A percentile compares a stretch with the other conserved stretches of the same genome.
These are phyloP conservation scores for Phallusia fumigata DNA, from an alignment of 23 tunicate species.

Conservation along the genomic window DNA sequence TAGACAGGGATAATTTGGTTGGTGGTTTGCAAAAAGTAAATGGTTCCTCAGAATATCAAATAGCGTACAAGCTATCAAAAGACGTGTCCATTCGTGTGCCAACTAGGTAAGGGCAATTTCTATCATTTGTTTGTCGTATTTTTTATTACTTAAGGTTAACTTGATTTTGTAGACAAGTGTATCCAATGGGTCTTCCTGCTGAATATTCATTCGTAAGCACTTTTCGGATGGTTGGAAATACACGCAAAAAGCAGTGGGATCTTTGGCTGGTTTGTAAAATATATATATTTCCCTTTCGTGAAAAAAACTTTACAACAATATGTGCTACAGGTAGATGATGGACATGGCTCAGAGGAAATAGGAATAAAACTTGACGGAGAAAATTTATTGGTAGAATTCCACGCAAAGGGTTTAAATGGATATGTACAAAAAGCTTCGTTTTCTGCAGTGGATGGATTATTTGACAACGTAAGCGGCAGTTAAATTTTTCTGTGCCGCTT, in stretches of 20 bases:
- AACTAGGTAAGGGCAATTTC: slow-evolving; percentile 11
- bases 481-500: background rate
- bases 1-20: slow-evolving; percentile 2
- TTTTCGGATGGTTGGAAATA: slow-evolving; percentile 32
- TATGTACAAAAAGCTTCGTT: slow-evolving; percentile 26
- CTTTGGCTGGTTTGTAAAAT: slow-evolving; percentile 53
- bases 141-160: no score
- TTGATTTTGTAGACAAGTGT: slow-evolving; percentile 32
- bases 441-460: background rate
- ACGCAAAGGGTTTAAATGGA: slow-evolving; percentile 15
- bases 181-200: slow-evolving; percentile 42
- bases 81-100: slow-evolving; percentile 17
- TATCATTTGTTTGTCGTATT: background rate
- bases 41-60: slow-evolving; percentile 50
- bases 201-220: slow-evolving; percentile 64
- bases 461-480: slow-evolving; percentile 45
- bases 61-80: slow-evolving; percentile 28
- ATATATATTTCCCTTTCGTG: slow-evolving; percentile 36
- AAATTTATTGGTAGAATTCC: slow-evolving; percentile 30
- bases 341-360: slow-evolving; percentile 18
- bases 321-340: slow-evolving; percentile 32
- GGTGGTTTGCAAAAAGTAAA: slow-evolving; percentile 36
- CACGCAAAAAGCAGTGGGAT: slow-evolving; percentile 33
- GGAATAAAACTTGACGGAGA: slow-evolving; percentile 35
- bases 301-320: background rate